Base-by-base conservation (phyloP, 2,113 vertebrate species). In the Hypocryptadius cinnamomeus region DNA sequence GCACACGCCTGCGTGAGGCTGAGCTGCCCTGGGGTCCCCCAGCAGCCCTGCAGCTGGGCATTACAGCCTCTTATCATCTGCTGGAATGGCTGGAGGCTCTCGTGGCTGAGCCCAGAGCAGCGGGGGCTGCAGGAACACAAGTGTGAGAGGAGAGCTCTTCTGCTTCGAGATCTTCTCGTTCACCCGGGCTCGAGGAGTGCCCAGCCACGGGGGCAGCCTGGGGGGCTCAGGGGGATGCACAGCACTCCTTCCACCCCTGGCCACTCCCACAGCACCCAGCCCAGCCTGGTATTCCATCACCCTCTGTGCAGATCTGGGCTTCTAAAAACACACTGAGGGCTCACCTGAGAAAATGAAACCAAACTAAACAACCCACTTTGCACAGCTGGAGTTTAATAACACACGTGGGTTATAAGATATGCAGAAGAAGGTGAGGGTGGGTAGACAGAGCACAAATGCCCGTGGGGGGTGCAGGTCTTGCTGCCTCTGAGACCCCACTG, bases 121-220 rank as follows among this genome's bases (percentile, higher is more conserved):
- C 3, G 0, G 5, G 61, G 85, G 60, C 10, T 20, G 47, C 90
- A 25, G 2, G 0, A 33, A 3, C 79, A 78, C 80, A 66, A 87
- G 94, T 37, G 80, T 13, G 53, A 42, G 27, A 91, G 79, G 93
- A 95, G 95, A 25, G 93, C 92, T 92, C 94, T 93, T 96, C 44
- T 94, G 92, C 37, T 15, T 95, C 48, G 61, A 96, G 84, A 96
- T 60, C 80, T 77, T 20, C 94, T 93, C 25, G 0, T 57, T 87
- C 89, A 92, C 83, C 83, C 28, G 1, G 76, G 69, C 91, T 90
- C 77, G 53, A 93, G 94, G 59, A 18, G 4, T 56, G 90, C 92
- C 74, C 66, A 45, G 18, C 60, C 60, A 2, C 10, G 27, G 82
- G 76, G 80, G 85, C 85, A 2, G 13, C 63, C 24, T 40, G 61